Percentiles rank a stretch among this genome's conserved stretches.
These are phyloP conservation scores for Amphipyra tragopoginis DNA, from an alignment of 2,888 invertebrate genomes.

Conservation along the genomic window DNA sequence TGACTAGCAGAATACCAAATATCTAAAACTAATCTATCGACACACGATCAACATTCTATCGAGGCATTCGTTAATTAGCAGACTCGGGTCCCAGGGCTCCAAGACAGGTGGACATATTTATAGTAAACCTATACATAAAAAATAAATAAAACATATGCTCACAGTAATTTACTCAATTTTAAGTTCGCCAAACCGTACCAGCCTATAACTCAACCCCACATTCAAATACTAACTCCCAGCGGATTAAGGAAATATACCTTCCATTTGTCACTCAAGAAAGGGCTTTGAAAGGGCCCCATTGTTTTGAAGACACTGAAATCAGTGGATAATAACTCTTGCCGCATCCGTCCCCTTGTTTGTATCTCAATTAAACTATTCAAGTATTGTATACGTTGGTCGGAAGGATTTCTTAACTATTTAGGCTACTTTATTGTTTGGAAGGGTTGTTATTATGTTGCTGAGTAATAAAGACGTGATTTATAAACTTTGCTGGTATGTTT, in stretches of 20 bases:
- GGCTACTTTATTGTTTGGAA: conserved; percentile 37
- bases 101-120: no score
- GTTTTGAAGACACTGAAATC: conserved; percentile 79
- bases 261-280: conserved; percentile 86
- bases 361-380: conserved; percentile 55
- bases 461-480: conserved; percentile 45
- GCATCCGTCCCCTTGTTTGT: conserved; percentile 50
- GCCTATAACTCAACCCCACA: conserved; percentile 38
- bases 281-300: conserved; percentile 77
- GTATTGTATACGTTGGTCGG: conserved; percentile 52
- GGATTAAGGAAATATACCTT: conserved; percentile 82
- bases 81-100: no score
- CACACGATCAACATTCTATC: no score
- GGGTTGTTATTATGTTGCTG: conserved; percentile 13
- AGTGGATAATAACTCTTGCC: conserved; percentile 51
- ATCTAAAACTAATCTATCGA: no score
- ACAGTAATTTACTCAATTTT: no score
- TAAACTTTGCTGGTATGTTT: conserved; percentile 10
- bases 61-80: no score
- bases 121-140: no score
- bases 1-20: no score
- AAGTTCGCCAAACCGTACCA: conserved; percentile 30
- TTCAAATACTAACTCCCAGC: conserved; percentile 64
- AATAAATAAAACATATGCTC: no score
- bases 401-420: conserved; percentile 52